Percentiles rank a stretch among this genome's conserved stretches.
phyloP scores from a whole-genome alignment of 2,113 vertebrate species.

The Lipophrys pholis region DNA sequence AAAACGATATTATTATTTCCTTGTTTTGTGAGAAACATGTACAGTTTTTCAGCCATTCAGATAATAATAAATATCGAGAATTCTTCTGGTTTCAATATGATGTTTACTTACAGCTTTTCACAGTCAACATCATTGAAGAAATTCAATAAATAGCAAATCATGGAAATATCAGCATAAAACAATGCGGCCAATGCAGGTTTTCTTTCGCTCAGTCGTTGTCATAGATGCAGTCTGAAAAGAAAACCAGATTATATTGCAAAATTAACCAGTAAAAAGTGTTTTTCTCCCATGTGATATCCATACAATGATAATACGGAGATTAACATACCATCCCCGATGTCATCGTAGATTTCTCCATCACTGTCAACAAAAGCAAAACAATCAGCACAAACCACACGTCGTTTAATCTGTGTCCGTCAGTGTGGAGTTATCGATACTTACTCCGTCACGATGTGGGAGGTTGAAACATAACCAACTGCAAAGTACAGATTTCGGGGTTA shows the following conservation, averaged over 20 bases:
- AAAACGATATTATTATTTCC: background rate
- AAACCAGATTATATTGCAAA: constrained; percentile 16
- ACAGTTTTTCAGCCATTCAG: too few relatives aligned
- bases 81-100: too few relatives aligned
- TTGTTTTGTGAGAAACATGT: background rate
- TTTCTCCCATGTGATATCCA: background rate
- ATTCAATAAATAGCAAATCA: constrained; percentile 69
- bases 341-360: constrained; percentile 94
- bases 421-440: constrained; percentile 81
- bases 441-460: constrained; percentile 83
- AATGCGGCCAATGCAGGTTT: background rate
- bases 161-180: constrained; percentile 27
- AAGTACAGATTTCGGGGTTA: constrained; percentile 52
- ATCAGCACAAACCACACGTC: constrained; percentile 10
- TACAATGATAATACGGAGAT: background rate
- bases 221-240: constrained; percentile 82
- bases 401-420: background rate
- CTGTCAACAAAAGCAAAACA: constrained; percentile 74
- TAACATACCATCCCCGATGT: constrained; percentile 91
- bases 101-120: constrained; percentile 6
- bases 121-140: constrained; percentile 4
- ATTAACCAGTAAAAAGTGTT: background rate
- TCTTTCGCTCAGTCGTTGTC: constrained; percentile 81
- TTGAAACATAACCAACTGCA: constrained; percentile 91
- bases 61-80: too few relatives aligned